Evolutionary conservation across 1,140 invertebrate genomes (phyloP), one percentile per base, ranked within the genome.

Genomic region (Agrypnia vestita): DNA sequence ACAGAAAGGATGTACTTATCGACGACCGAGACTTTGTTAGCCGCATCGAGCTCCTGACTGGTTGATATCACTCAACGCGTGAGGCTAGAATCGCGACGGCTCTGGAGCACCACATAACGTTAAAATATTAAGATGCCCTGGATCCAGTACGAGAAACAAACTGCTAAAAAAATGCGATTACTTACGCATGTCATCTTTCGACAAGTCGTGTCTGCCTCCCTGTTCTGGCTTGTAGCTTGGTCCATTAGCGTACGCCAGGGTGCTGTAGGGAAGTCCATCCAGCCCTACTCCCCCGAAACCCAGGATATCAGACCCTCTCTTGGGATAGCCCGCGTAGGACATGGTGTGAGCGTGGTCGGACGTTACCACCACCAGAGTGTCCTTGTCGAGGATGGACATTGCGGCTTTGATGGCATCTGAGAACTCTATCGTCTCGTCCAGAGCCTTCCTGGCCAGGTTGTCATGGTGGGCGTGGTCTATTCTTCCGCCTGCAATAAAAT

Each of bases 401-500:
- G 92, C 92, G 15, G 80, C 84, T 61, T 85, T 83, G 11, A 94
- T 88, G 0, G 93, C 93, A 76, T 90, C 88, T 3, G 90, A 89
- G 77, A 94, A 86, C 83, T 93, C 91, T 0, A 92, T 86, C 0
- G 92, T 91, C 82, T 93, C 92, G 76, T 91, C 89, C 0, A 96
- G 83, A 0, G 96, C 94, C 43, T 93, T 86, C 69, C 91, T 88
- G 0, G 94, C 95, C 76, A 90, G 90, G 83, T 93, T 95, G 0
- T 91, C 87, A 84, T 97, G 96, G 86, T 97, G 95, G 0, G 93
- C 96, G 72, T 94, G 91, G 85, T 97, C 96, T 44, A 97, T 97
- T 75, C 92, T 92, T 0, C 94, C 94, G 9, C 93, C 92, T 84
- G 93, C 85, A 4, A 92, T 89, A 78, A 61, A 61, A 61, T 25